Conservation (phyloP, 2,797 vertebrate genomes). For the Danio jaintianensis region DNA sequence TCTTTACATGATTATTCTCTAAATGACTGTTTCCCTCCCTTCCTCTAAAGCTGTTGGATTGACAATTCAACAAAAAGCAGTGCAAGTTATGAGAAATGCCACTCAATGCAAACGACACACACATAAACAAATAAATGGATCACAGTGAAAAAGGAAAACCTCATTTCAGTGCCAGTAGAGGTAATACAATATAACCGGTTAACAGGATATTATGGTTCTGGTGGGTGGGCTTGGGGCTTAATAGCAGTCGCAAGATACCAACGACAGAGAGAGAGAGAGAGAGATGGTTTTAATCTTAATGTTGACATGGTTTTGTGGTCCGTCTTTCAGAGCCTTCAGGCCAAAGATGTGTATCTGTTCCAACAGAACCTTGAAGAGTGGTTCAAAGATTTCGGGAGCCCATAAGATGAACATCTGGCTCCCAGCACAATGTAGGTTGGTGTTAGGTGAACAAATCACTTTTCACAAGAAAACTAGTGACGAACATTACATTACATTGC, state of each 20-base stretch:
- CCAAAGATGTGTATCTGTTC: constrained; percentile 21
- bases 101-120: constrained; percentile 30
- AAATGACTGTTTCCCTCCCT: constrained; percentile 2
- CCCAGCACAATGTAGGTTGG: background rate
- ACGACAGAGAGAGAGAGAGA: too few relatives aligned
- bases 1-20: constrained; percentile 32
- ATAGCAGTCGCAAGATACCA: background rate
- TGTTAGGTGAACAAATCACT: background rate
- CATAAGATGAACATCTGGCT: constrained; percentile 30
- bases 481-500: background rate
- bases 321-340: background rate
- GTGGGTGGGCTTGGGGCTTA: constrained; percentile 12
- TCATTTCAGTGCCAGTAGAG: constrained; percentile 34
- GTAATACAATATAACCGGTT: constrained; percentile 31
- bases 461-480: background rate
- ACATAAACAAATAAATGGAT: constrained; percentile 38
- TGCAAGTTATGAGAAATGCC: constrained; percentile 64
- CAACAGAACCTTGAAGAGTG: background rate
- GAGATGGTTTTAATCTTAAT: constrained; percentile 11
- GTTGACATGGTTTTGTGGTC: constrained; percentile 3
- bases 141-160: constrained; percentile 19
- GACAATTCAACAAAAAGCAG: constrained; percentile 56
- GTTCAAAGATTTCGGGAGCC: background rate
- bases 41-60: constrained; percentile 4
- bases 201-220: constrained; percentile 33